Percentiles rank a stretch among this genome's conserved stretches.
These are phyloP conservation scores for Hemiscyllium ocellatum DNA, from an alignment of 2,113 vertebrate species.

Conservation along the genomic window DNA sequence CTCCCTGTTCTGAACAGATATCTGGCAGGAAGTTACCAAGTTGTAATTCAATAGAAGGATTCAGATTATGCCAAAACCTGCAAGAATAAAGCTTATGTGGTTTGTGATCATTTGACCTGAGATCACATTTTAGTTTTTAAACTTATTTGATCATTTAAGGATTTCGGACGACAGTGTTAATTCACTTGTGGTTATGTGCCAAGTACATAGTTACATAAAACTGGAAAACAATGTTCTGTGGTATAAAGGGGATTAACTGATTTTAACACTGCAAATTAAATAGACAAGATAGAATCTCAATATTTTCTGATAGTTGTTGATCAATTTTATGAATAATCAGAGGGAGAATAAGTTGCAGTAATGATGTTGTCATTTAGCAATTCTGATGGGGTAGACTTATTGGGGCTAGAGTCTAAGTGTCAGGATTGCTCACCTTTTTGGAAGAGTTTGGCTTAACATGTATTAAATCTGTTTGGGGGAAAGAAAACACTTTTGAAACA, in stretches of 20 bases:
- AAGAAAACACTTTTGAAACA: too few relatives aligned
- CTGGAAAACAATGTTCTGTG: too few relatives aligned
- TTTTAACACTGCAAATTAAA: neutral
- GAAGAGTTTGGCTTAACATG: neutral
- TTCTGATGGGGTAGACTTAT: neutral
- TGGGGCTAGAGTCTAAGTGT: neutral
- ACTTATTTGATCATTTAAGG: neutral
- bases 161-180: neutral
- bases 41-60: neutral
- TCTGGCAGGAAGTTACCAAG: neutral
- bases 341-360: neutral
- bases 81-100: neutral
- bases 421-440: neutral
- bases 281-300: neutral
- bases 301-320: neutral
- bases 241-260: neutral
- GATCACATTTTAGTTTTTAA: neutral
- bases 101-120: conserved; percentile 8
- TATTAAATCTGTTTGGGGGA: too few relatives aligned
- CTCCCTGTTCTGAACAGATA: conserved; percentile 1
- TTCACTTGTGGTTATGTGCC: neutral
- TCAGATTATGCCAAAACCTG: neutral
- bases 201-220: too few relatives aligned
- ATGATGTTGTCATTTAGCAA: neutral
- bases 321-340: neutral